Evolutionary conservation across 2,113 vertebrate genomes (phyloP), one percentile per base, ranked within the genome.

Genomic region (Phalacrocorax aristotelis): DNA sequence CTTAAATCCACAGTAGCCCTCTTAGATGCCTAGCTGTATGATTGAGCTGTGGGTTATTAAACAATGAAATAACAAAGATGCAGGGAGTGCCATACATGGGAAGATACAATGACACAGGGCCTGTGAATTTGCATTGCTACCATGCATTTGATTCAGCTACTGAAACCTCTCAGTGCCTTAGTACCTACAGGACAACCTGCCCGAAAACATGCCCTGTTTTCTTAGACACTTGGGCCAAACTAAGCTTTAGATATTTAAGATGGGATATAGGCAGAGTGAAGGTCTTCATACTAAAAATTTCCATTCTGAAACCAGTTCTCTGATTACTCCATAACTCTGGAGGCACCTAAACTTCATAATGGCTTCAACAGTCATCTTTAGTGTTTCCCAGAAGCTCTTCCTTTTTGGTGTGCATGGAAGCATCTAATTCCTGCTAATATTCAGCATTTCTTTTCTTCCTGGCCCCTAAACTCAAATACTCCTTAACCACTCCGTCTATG

Each of bases 391-490:
- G 58, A 51, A 72, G 8, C 1, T 68, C 7, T 58, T 80, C 7
- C 2, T 71, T 93, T 72, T 36, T n/a, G 48, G 3, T 22, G n/a
- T 15, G 10, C 15, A 5, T 42, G 42, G 34, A 88, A 74, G 29
- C 17, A 54, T n/a, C 29, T 60, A 4, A 19, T 34, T 83, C 21
- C 38, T 64, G 23, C 7, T 27, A 84, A 49, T 7, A 44, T 11
- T 46, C 21, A 57, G 29, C 11, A 58, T 7, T 17, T 78, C 20
- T 77, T 36, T 15, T 81, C 13, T 22, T 77, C 26, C 44, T 6
- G 4, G 11, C 5, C 38, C 13, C 21, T 51, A 4, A 11, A 1
- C 19, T 88, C n/a, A 51, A 11, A 13, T 0, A 3, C 7, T 61
- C 19, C 23, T 84, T 52, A 65, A 38, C 17, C 3, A 3, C 17